Evolutionary conservation across 2,888 invertebrate genomes (phyloP), one percentile per base, ranked within the genome.

Genomic region (Cantharis rufa): DNA sequence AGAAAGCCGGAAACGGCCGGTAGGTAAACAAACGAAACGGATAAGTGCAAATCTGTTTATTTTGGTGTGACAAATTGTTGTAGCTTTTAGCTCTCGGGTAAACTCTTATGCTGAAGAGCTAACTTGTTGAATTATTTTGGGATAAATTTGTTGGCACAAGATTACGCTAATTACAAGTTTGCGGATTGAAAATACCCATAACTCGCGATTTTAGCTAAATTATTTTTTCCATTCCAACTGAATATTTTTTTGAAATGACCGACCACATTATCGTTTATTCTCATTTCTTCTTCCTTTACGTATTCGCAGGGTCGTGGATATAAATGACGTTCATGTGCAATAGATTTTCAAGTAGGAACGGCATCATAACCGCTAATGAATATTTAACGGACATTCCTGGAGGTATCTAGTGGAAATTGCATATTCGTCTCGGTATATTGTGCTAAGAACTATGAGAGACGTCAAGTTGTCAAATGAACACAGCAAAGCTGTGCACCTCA

Each of bases 401-500:
- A 24, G 62, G 10, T 71, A n/a, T n/a, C n/a, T n/a, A 62, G n/a
- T 13, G 15, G 71, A 71, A 62, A 62, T 62, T 71, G 71, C 71
- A 71, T 71, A 71, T 61, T 11, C 62, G 24, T 24, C 18, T 66
- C 18, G 18, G 27, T 62, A 62, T 15, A 24, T 18, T 48, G 27
- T 15, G 61, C 24, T 28, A 64, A 32, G 21, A 66, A 66, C 4
- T 28, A 48, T 16, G 32, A 71, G 71, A 61, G 72, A 72, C 68
- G 72, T 72, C 72, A 72, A 72, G 13, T 27, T 68, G 72, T 68
- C 72, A 72, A 72, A 72, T 62, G 72, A 72, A 72, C 72, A 62
- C 66, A 72, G 68, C 68, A 69, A 68, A 72, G 61, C 71, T 72
- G 68, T 68, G 72, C 68, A 72, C 18, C 61, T 72, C 72, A 72